Conservation (phyloP, 2,113 vertebrate genomes). For the Malurus cyaneus region DNA sequence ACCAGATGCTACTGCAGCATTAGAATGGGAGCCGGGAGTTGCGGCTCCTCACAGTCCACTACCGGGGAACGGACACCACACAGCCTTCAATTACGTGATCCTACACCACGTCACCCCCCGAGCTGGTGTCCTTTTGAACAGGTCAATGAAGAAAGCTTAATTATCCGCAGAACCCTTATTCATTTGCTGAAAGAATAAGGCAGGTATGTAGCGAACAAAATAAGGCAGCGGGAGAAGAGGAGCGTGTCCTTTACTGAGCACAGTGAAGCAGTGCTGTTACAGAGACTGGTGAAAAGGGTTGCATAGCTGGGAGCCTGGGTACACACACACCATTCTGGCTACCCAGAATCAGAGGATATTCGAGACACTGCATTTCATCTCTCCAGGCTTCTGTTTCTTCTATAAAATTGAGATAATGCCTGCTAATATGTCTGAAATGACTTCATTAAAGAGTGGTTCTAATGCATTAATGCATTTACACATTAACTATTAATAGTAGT, state of each 20-base stretch:
- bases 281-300: background rate
- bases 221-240: background rate
- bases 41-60: background rate
- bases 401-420: background rate
- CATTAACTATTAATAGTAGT: background rate
- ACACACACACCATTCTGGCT: background rate
- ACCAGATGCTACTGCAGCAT: slow-evolving; percentile 56
- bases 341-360: background rate
- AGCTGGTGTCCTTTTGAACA: background rate
- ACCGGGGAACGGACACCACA: background rate
- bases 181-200: background rate
- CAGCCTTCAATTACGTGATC: background rate
- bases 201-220: background rate
- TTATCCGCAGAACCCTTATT: background rate
- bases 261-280: background rate
- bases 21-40: background rate
- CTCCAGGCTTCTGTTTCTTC: background rate
- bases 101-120: background rate
- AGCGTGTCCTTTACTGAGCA: background rate
- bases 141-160: background rate
- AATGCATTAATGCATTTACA: background rate
- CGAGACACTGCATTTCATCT: background rate
- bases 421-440: background rate
- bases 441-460: background rate
- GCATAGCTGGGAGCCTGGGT: background rate